A percentile compares a stretch with the other conserved stretches of the same genome.
These are phyloP conservation scores for Sebastes minor DNA, from an alignment of 2,797 vertebrate species.

Conservation along the genomic window DNA sequence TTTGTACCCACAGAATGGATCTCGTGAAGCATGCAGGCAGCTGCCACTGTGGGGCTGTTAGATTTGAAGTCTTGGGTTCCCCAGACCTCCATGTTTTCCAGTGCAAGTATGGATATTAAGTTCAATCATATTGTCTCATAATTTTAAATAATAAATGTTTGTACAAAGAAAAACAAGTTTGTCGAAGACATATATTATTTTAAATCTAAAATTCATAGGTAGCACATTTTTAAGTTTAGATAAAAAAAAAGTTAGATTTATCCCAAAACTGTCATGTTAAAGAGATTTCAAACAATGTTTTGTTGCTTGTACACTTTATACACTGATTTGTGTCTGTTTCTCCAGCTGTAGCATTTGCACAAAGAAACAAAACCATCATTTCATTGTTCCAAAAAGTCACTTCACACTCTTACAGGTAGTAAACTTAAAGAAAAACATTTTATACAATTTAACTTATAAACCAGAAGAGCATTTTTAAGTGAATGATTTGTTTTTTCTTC, in stretches of 20 bases:
- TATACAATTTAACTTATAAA: neutral
- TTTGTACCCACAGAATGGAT: conserved; percentile 79
- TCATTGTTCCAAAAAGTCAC: conserved; percentile 89
- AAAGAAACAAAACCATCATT: conserved; percentile 96
- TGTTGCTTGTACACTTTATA: neutral
- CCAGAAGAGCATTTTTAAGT: neutral
- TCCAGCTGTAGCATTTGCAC: conserved; percentile 95
- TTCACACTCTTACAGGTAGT: conserved; percentile 93
- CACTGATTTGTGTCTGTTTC: neutral
- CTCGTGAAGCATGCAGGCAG: conserved; percentile 91
- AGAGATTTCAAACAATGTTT: neutral
- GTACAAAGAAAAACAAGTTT: too few species aligned
- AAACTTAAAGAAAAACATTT: neutral
- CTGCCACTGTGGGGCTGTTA: conserved; percentile 93
- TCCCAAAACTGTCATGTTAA: neutral
- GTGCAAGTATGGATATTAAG: conserved; percentile 88
- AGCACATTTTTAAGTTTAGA: too few species aligned
- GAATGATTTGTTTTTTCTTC: neutral
- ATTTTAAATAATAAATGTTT: neutral
- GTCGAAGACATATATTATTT: too few species aligned
- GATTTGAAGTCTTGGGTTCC: conserved; percentile 91
- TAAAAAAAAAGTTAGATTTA: neutral
- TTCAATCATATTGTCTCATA: neutral
- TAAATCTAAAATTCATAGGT: too few species aligned
- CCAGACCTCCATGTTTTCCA: conserved; percentile 91